Conservation (phyloP, 2,888 invertebrate species). For the Cheilosia vulpina region DNA sequence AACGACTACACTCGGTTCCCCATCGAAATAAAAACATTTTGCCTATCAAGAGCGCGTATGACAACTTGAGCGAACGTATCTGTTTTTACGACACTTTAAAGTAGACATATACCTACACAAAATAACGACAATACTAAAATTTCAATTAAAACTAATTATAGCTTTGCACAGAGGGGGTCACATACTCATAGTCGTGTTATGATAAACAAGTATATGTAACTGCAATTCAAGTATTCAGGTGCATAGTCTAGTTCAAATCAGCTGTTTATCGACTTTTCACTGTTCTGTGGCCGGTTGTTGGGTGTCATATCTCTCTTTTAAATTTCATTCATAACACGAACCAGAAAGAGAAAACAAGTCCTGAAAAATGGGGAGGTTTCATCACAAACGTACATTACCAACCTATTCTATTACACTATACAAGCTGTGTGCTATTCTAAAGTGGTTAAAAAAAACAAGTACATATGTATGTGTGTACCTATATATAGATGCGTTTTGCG, state of each 20-base stretch:
- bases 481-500: too few relatives aligned
- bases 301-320: conserved; percentile 15
- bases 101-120: neutral
- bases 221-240: neutral
- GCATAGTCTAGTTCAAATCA: neutral
- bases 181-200: neutral
- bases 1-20: neutral
- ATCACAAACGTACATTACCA: neutral
- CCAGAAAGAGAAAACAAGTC: neutral
- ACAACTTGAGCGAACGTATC: neutral
- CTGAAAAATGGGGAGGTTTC: conserved; percentile 11
- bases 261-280: conserved; percentile 25
- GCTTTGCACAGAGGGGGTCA: conserved; percentile 18
- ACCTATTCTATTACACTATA: neutral
- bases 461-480: too few relatives aligned
- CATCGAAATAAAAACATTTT: conserved; percentile 23
- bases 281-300: neutral
- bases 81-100: conserved; percentile 4
- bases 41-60: neutral
- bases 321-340: conserved; percentile 42
- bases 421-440: too few relatives aligned
- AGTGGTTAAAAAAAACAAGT: too few relatives aligned
- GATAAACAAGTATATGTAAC: neutral
- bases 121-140: neutral
- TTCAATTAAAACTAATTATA: conserved; percentile 38